Conservation (phyloP, 2,113 vertebrate species). For the Gymnobelideus leadbeateri region DNA sequence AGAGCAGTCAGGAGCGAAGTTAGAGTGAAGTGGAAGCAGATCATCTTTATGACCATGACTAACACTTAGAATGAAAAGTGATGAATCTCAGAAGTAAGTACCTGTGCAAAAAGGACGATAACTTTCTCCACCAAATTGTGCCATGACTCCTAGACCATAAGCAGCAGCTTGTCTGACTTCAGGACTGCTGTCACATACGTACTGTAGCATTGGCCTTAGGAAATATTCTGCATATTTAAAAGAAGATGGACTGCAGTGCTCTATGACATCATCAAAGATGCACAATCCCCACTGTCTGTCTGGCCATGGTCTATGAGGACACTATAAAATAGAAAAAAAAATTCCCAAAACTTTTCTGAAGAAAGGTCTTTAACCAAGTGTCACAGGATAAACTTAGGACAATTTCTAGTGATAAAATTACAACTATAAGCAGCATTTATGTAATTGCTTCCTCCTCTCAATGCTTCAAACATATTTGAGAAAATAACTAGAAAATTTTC, state of each 20-base stretch:
- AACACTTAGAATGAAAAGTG: background rate
- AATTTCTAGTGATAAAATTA: background rate
- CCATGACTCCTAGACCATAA: conserved; percentile 97
- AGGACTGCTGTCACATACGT: conserved; percentile 93
- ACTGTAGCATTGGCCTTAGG: conserved; percentile 94
- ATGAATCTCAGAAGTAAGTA: conserved; percentile 62
- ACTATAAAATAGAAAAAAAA: conserved; percentile 83
- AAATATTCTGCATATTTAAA: conserved; percentile 97
- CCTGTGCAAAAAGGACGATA: conserved; percentile 97
- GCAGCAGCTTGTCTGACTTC: conserved; percentile 98
- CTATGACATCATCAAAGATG: conserved; percentile 97
- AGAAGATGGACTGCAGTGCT: conserved; percentile 97
- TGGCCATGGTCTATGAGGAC: conserved; percentile 95
- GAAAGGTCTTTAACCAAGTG: background rate
- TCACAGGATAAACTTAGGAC: background rate
- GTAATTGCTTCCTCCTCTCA: background rate
- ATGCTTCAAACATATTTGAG: background rate
- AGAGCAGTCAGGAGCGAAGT: too few relatives aligned
- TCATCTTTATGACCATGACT: background rate
- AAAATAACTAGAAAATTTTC: background rate
- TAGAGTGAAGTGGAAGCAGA: too few relatives aligned
- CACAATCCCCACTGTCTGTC: conserved; percentile 99
- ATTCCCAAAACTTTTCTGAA: background rate
- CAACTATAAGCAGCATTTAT: background rate
- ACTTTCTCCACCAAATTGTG: conserved; percentile 96